Conservation (phyloP, 2,888 invertebrate species). For the Bembecia ichneumoniformis region DNA sequence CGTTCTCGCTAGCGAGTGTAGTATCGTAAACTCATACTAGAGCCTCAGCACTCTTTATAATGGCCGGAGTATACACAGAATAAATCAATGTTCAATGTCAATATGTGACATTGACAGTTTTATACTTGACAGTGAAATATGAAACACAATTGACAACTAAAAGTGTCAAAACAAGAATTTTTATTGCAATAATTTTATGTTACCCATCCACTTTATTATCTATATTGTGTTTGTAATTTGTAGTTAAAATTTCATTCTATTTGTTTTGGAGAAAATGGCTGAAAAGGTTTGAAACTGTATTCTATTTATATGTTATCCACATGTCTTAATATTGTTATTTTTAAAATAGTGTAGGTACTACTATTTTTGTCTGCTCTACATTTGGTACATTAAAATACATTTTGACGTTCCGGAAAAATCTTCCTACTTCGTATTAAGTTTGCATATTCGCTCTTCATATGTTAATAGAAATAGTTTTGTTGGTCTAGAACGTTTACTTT, state of each 20-base stretch:
- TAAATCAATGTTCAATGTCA: no score
- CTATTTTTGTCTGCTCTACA: slow-evolving; percentile 71
- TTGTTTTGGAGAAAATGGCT: background rate
- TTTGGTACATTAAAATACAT: slow-evolving; percentile 61
- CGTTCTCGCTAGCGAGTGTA: no score
- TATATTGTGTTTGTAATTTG: background rate
- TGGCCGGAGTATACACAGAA: no score
- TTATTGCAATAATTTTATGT: slow-evolving; percentile 37
- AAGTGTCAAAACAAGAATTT: slow-evolving; percentile 60
- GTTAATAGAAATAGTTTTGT: background rate
- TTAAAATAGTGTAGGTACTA: slow-evolving; percentile 31
- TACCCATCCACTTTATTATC: slow-evolving; percentile 26
- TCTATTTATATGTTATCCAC: background rate
- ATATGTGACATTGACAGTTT: no score
- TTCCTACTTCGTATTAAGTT: slow-evolving; percentile 51
- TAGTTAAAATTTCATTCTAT: slow-evolving; percentile 1
- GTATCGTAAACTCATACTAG: no score
- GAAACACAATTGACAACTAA: slow-evolving; percentile 1
- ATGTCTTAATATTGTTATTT: background rate
- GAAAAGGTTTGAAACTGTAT: background rate
- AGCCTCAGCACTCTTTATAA: no score
- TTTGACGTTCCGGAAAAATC: slow-evolving; percentile 65
- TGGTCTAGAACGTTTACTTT: background rate
- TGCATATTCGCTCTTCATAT: slow-evolving; percentile 5
- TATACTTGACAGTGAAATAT: no score